Percentiles rank a stretch among this genome's conserved stretches.
Conservation (phyloP, 2,888 invertebrate genomes). For the Smittia aterrima region DNA sequence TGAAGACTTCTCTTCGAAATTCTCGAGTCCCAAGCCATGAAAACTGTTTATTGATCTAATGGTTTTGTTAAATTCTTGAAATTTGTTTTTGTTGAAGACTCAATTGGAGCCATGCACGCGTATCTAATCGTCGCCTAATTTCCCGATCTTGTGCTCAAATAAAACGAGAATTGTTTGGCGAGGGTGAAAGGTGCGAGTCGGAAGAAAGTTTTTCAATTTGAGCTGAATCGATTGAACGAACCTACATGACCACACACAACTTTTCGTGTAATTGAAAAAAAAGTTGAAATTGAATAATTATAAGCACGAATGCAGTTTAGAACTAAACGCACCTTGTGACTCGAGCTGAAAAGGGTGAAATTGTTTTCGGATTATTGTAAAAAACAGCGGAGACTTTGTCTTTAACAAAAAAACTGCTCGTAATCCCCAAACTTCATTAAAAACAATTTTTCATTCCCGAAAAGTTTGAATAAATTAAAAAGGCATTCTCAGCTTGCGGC, state of each 20-base stretch:
- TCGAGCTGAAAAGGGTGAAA: constrained; percentile 8
- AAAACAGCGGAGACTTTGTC: not conserved
- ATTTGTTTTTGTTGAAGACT: constrained; percentile 9
- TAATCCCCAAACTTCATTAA: constrained; percentile 36
- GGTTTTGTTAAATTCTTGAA: not conserved
- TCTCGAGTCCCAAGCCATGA: constrained; percentile 15
- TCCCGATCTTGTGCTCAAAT: not conserved
- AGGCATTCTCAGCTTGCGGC: constrained; percentile 17
- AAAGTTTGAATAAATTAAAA: constrained; percentile 35
- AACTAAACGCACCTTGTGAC: not conserved
- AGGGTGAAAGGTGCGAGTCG: constrained; percentile 26
- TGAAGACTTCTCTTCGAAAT: not conserved
- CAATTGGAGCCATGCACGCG: constrained; percentile 29
- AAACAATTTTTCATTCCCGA: constrained; percentile 6
- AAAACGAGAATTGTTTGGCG: not conserved
- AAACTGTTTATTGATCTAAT: constrained; percentile 30
- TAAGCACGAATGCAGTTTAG: not conserved
- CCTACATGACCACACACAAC: not conserved
- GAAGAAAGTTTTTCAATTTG: not conserved
- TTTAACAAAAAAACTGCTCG: not conserved
- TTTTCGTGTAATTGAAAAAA: constrained; percentile 19
- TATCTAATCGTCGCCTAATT: constrained; percentile 24
- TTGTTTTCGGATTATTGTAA: not conserved
- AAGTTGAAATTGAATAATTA: not conserved
- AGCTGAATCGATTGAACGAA: not conserved